Base-by-base conservation (phyloP, 2,888 invertebrate genomes). In the Tetragnatha montana region DNA sequence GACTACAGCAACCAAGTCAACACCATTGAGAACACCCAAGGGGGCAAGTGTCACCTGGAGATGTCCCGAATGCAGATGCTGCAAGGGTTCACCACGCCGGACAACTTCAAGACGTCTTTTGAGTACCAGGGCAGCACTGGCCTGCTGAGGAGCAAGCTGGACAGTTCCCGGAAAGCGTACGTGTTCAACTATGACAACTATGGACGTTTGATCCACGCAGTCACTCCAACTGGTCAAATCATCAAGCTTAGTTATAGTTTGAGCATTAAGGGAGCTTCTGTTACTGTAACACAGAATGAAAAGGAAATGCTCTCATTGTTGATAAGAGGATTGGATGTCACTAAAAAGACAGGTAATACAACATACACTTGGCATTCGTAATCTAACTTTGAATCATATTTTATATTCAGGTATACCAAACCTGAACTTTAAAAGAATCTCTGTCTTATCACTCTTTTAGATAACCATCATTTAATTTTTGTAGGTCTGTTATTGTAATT, bases 181-280 rank as follows among this genome's bases (percentile, higher is more conserved):
- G 96, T 98, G 92, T 98, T 98, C 94, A 96, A 97, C 92, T 98
- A 98, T 93, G 98, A 98, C 93, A 96, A 96, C 93, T 95, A 97
- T 91, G 98, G 98, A 0, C 95, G 98, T 74, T 96, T 98, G 7
- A 96, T 96, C 0, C 96, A 96, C 92, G 96, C 97, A 83, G 96
- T 97, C 91, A 95, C 98, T 93, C 98, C 98, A 47, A 98, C 98
- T 91, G 98, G 98, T 87, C 98, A 98, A 94, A 92, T 93, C 47
- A 93, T 93, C 51, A 91, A 90, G 47, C 86, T 92, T 17, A 81
- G 82, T n/a, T 92, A 91, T 74, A 92, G 91, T 73, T 68, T 92
- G 17, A 91, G 91, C 47, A 90, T 91, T 76, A 93, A 93, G 92
- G 93, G 93, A 92, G 93, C 93, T 88, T 93, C 93, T 86, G 93